phyloP scores from a whole-genome alignment of 1,140 invertebrate genomes.

The Cryptotermes secundus region DNA sequence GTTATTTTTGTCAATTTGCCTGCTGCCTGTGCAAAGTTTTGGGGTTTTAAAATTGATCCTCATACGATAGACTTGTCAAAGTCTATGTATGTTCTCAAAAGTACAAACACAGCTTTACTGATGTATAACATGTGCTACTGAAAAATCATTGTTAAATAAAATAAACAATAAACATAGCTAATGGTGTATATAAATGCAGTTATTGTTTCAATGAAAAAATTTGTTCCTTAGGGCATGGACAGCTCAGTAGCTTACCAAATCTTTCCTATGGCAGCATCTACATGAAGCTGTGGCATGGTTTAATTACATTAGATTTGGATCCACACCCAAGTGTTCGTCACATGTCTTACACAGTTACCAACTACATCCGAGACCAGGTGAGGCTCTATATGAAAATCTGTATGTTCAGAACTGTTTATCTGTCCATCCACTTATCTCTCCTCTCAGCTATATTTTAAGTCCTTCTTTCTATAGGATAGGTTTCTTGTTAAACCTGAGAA shows the following conservation, averaged over 20 bases:
- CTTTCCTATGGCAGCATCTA: slow-evolving; percentile 71
- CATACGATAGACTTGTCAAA: no score
- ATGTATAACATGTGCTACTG: neutral
- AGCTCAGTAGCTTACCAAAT: slow-evolving; percentile 50
- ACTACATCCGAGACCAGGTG: slow-evolving; percentile 73
- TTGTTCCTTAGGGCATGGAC: slow-evolving; percentile 46
- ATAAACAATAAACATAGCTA: slow-evolving; percentile 35
- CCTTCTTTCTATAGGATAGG: no score
- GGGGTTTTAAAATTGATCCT: no score
- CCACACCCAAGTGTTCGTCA: slow-evolving; percentile 77
- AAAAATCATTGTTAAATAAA: no score
- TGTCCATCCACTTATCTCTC: no score
- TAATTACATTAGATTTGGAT: slow-evolving; percentile 75
- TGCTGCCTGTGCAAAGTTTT: no score
- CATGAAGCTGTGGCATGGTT: slow-evolving; percentile 80
- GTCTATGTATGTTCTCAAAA: no score
- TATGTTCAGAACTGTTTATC: no score
- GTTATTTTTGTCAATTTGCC: no score
- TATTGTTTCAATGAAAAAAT: slow-evolving; percentile 28
- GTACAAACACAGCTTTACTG: neutral
- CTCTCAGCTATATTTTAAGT: no score
- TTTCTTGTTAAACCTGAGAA: no score
- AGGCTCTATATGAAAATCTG: neutral
- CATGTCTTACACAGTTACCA: slow-evolving; percentile 74
- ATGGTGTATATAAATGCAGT: slow-evolving; percentile 37